A percentile compares a stretch with the other conserved stretches of the same genome.
phyloP scores from a whole-genome alignment of 2,888 invertebrate genomes.

The Caenorhabditis wallacei region DNA sequence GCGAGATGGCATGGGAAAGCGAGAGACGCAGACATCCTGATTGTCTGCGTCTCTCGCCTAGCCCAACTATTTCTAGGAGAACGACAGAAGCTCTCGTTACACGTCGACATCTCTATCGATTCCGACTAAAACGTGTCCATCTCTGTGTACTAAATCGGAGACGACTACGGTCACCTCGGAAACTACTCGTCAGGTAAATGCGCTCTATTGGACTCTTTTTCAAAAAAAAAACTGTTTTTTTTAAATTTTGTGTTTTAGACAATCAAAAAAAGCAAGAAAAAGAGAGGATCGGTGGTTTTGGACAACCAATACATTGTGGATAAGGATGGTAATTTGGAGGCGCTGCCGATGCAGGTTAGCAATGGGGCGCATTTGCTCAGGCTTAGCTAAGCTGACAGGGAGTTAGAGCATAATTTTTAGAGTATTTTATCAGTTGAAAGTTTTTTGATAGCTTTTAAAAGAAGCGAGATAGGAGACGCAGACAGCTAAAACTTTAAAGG shows the following conservation, averaged over 20 bases:
- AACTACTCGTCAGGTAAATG: slow-evolving; percentile 7
- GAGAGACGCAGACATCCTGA: background rate
- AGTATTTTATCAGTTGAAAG: background rate
- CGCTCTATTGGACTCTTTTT: slow-evolving; percentile 6
- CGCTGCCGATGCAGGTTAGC: slow-evolving; percentile 28
- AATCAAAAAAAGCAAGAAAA: background rate
- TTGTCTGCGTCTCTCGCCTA: background rate
- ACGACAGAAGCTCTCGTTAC: background rate
- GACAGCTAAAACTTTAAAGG: too few species aligned
- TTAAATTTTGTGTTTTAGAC: too few species aligned
- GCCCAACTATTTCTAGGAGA: slow-evolving; percentile 6
- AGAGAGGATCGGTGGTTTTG: background rate
- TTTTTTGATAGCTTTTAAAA: too few species aligned
- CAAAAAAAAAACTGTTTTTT: background rate
- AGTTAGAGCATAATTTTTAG: too few species aligned
- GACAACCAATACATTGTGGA: slow-evolving; percentile 9
- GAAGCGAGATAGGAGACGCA: too few species aligned
- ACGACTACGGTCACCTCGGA: slow-evolving; percentile 2
- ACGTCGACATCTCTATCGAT: slow-evolving; percentile 19
- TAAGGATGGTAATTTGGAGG: slow-evolving; percentile 21
- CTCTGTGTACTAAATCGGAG: background rate
- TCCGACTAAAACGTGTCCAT: slow-evolving; percentile 16
- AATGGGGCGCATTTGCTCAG: background rate
- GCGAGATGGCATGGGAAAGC: background rate
- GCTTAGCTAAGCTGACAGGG: background rate